Base-by-base conservation (phyloP, 2,113 vertebrate species). In the Myrmophylax atrothorax region DNA sequence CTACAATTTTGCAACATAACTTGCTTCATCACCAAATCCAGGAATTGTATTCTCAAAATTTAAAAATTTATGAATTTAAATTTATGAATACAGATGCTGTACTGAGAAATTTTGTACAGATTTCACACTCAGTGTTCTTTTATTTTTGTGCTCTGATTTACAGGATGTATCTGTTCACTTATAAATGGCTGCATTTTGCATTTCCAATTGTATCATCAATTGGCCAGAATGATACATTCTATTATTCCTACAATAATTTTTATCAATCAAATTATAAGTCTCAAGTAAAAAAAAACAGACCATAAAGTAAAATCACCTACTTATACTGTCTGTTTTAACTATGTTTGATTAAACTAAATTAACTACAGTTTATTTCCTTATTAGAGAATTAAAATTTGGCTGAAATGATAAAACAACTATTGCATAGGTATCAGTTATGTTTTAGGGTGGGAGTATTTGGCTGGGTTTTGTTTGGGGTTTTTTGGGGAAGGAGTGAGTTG, bases 381-480 rank as follows among this genome's bases (percentile, higher is more conserved):
- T 75, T 42, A 74, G 20, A 53, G 14, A 81, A 33, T 13, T 59
- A 3, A 3, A 19, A 49, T 72, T 81, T 66, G 14, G 29, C 63
- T 20, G 23, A 72, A 90, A 88, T 42, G 0, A 55, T 0, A 68
- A 67, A 22, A 4, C 0, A 7, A n/a, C n/a, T 70, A 69, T 22
- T 69, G 24, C 31, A 53, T 8, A 66, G 4, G 29, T 66, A 83
- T 38, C 37, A 59, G 33, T 19, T 75, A 29, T 35, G 18, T 38
- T 91, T 75, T 37, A 91, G 49, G 7, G 13, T 14, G 5, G 14
- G 6, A 38, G 24, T 52, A 2, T 26, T 50, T 70, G 23, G 3
- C 72, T 55, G 29, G 2, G 2, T 35, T 78, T 47, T 42, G 15
- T 19, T 60, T 17, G 7, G 14, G 23, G 3, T 19, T 75, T 53